These are phyloP conservation scores for Hirtodrosophila alboralis DNA, from an alignment of 2,888 invertebrate genomes.

Conservation along the genomic window DNA sequence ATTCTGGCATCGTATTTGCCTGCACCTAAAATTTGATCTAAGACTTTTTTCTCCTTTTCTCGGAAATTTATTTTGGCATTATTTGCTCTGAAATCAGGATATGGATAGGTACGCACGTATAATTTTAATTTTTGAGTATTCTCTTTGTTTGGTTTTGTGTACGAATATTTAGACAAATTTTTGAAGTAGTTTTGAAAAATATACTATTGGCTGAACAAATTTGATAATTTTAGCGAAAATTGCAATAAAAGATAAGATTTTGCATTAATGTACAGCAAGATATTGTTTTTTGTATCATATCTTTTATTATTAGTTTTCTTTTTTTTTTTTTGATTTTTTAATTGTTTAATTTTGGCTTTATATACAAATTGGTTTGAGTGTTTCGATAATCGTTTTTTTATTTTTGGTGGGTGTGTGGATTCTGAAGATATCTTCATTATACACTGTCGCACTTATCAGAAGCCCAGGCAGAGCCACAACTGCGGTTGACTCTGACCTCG, in stretches of 20 bases:
- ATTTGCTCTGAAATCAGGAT: constrained; percentile 88
- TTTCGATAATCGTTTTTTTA: constrained; percentile 3
- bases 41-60: constrained; percentile 96
- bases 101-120: constrained; percentile 83
- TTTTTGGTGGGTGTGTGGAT: constrained; percentile 24
- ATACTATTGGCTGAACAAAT: constrained; percentile 39
- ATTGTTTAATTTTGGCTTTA: constrained; percentile 24
- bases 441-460: constrained; percentile 83
- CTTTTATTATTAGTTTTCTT: constrained; percentile 8
- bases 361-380: constrained; percentile 59
- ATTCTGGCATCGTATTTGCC: constrained; percentile 96
- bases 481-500: constrained; percentile 68
- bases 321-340: constrained; percentile 5
- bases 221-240: constrained; percentile 33
- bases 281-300: constrained; percentile 10
- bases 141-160: constrained; percentile 20
- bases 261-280: constrained; percentile 68
- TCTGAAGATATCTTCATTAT: constrained; percentile 60
- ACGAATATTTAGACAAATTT: constrained; percentile 19
- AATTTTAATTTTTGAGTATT: constrained; percentile 64
- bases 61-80: constrained; percentile 94
- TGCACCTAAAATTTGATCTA: constrained; percentile 96
- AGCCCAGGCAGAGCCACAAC: constrained; percentile 77
- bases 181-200: constrained; percentile 62
- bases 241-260: constrained; percentile 53